Evolutionary conservation across 2,888 invertebrate genomes (phyloP), one percentile per base, ranked within the genome.

Genomic region (Biston betularia): DNA sequence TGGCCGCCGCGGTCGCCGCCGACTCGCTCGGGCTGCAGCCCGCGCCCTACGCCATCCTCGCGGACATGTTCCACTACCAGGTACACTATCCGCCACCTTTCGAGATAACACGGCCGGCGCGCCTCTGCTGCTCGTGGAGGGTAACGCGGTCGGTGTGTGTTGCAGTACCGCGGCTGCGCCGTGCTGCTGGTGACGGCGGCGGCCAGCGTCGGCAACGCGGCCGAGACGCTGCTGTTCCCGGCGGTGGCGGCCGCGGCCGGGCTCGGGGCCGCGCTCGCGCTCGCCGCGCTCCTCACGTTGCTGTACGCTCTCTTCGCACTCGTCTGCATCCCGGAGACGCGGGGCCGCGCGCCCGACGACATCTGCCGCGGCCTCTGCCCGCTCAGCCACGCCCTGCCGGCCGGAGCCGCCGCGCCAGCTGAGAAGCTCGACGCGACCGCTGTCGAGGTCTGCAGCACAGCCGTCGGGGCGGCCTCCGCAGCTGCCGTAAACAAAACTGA

Each of bases 41-140:
- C 35, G 89, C 87, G 69, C 88, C 90, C 5, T 89, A 89, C 79
- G 88, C 89, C 15, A 71, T 90, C 76, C 77, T 89, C 8, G 81
- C 85, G 0, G 90, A 90, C 68, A 87, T 89, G 87, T 90, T 90
- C 75, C 76, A 82, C 48, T 89, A 89, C 64, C 76, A 88, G 85
- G 89, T 89, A 55, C n/a, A 11, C 33, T 15, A 14, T 0, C 58
- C 6, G 8, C 35, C 15, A 40, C 40, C 8, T 7, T 40, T 40
- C 40, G 40, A n/a, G n/a, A n/a, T n/a, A n/a, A n/a, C n/a, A n/a
- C n/a, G n/a, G n/a, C n/a, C n/a, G n/a, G n/a, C 40, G 40, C 40
- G 40, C 5, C 40, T 3, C 40, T 1, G 24, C 24, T 24, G 24
- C 24, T 24, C 24, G 24, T 24, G 24, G 3, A 1, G 24, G 3